Evolutionary conservation across 2,888 invertebrate genomes (phyloP).

Genomic region (Scaptodrosophila latifasciaeformis): DNA sequence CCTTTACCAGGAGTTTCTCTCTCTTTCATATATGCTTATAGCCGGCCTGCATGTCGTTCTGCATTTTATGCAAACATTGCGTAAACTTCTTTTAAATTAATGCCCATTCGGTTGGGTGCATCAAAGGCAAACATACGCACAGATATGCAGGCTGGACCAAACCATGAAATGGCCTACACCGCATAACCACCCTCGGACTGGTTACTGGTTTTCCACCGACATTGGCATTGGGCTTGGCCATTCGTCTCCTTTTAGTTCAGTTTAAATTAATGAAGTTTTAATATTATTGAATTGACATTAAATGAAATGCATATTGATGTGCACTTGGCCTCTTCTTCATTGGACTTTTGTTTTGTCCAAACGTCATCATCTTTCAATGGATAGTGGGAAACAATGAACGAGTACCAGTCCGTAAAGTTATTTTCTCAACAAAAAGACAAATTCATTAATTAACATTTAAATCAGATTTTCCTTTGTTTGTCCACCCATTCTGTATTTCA

Average conservation of each 20-base stretch:
- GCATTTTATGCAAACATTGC: slow-evolving; percentile 62
- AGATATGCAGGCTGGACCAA: neutral
- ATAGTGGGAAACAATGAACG: neutral
- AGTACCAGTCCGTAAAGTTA: neutral
- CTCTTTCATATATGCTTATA: neutral
- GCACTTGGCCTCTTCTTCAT: too few species aligned
- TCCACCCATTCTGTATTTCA: slow-evolving; percentile 6
- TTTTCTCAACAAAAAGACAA: neutral
- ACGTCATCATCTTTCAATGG: neutral
- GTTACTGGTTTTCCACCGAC: neutral
- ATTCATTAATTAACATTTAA: slow-evolving; percentile 55
- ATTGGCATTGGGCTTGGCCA: neutral
- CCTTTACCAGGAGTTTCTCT: neutral
- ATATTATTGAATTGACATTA: slow-evolving; percentile 65
- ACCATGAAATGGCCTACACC: too few species aligned
- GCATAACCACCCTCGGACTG: too few species aligned
- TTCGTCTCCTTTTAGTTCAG: slow-evolving; percentile 18
- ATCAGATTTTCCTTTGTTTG: slow-evolving; percentile 39
- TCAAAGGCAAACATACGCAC: slow-evolving; percentile 46
- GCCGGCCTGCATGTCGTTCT: slow-evolving; percentile 39
- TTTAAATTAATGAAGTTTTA: slow-evolving; percentile 71
- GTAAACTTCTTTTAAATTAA: slow-evolving; percentile 63
- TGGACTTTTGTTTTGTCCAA: too few species aligned
- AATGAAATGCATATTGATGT: slow-evolving; percentile 49
- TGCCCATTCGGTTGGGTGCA: slow-evolving; percentile 18